Percentiles rank a stretch among this genome's conserved stretches.
phyloP scores from a whole-genome alignment of 1,140 invertebrate species.

The Aphis craccivora region DNA sequence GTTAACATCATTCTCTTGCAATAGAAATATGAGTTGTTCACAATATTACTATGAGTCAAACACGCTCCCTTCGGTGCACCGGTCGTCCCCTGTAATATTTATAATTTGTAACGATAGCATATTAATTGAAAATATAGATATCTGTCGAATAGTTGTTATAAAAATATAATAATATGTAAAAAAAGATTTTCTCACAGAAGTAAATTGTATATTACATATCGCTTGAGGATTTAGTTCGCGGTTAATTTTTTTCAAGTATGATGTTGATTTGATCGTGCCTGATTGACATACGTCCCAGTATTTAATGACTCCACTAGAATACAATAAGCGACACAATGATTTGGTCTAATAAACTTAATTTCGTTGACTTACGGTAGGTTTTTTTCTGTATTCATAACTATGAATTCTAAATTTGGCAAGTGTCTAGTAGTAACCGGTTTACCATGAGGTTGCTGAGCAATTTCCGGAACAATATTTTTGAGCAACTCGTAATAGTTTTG shows the following conservation, averaged over 20 bases:
- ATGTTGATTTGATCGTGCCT: slow-evolving; percentile 62
- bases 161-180: not conserved
- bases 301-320: slow-evolving; percentile 71
- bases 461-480: slow-evolving; percentile 62
- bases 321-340: not conserved
- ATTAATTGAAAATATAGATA: not conserved
- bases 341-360: not conserved
- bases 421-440: slow-evolving; percentile 56
- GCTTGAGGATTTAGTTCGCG: slow-evolving; percentile 72
- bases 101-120: not conserved
- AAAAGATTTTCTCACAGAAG: slow-evolving; percentile 74
- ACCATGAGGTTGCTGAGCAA: slow-evolving; percentile 54
- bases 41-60: slow-evolving; percentile 80
- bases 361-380: slow-evolving; percentile 66
- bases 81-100: slow-evolving; percentile 74
- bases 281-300: slow-evolving; percentile 69
- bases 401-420: slow-evolving; percentile 67
- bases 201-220: slow-evolving; percentile 84
- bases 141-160: not conserved
- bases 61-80: slow-evolving; percentile 88
- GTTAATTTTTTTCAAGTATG: slow-evolving; percentile 65
- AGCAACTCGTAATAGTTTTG: slow-evolving; percentile 80
- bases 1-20: slow-evolving; percentile 59
- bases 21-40: slow-evolving; percentile 80
- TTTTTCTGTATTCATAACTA: slow-evolving; percentile 68